Base-by-base conservation (phyloP, 2,888 invertebrate species). In the Drosophila tripunctata region DNA sequence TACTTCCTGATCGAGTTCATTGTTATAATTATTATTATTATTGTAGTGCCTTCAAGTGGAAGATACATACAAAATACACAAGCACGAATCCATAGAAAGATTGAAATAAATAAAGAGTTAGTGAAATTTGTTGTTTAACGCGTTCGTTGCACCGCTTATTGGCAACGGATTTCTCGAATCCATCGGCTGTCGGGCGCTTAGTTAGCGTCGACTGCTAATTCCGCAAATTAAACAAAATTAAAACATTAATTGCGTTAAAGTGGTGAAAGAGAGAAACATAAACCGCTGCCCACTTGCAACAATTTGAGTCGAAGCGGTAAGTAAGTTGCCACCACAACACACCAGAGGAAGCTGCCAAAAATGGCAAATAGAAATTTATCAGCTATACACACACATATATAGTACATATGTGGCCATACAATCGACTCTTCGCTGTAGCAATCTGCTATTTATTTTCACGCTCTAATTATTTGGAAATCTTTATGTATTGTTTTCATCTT, bases 391-490 rank as follows among this genome's bases (percentile, higher is more conserved):
- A 60, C 43, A 43, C 47, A 30, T 14, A 51, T 17, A 40, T 21
- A n/a, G 40, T 36, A 43, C 33, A 55, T 47, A 21, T 2, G 22
- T 17, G 36, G n/a, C 41, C n/a, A 24, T 7, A 15, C 24, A 41
- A 62, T 68, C 47, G 67, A 38, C 55, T 67, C 48, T 40, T 64
- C 62, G 17, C 47, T 69, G 63, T 21, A 62, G 69, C 78, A 80
- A 75, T 75, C 78, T 66, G 79, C 87, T 68, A 63, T 76, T 84
- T 81, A 81, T 84, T 87, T 87, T 85, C 87, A 83, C 77, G 83
- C 83, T 83, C 83, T 83, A 83, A 83, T 83, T 83, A 83, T 83
- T 83, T 83, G 88, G 83, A 83, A 83, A 83, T 83, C 79, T 74
- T 44, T 56, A 47, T 48, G 45, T 63, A 58, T 75, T 61, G 66